Percentiles rank a stretch among this genome's conserved stretches.
These are phyloP conservation scores for Biston stratarius DNA, from an alignment of 2,888 invertebrate genomes.

Conservation along the genomic window DNA sequence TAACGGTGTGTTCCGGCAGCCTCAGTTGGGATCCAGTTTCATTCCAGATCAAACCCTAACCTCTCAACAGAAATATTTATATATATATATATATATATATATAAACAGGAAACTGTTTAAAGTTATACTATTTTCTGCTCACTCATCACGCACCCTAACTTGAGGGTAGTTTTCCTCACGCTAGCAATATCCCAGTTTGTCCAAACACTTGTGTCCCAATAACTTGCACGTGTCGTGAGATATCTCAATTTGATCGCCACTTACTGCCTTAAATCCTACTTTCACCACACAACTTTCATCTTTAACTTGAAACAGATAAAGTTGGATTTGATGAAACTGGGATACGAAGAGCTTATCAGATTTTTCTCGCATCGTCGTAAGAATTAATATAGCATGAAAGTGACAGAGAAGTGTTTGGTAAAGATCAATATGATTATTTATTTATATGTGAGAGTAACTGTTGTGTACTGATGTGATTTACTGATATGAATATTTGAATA, in stretches of 20 bases:
- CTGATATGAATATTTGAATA: slow-evolving; percentile 12
- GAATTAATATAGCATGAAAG: slow-evolving; percentile 75
- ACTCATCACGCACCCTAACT: slow-evolving; percentile 31
- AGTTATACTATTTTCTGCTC: slow-evolving; percentile 28
- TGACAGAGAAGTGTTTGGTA: slow-evolving; percentile 57
- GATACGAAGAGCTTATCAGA: slow-evolving; percentile 52
- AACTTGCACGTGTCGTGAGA: slow-evolving; percentile 80
- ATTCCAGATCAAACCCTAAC: too few species aligned
- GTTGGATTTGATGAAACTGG: slow-evolving; percentile 31
- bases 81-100: too few species aligned
- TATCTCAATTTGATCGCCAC: slow-evolving; percentile 81
- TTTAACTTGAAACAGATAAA: slow-evolving; percentile 26
- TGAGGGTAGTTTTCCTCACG: slow-evolving; percentile 66
- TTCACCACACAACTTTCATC: slow-evolving; percentile 40
- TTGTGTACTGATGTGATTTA: slow-evolving; percentile 10
- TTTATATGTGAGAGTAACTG: slow-evolving; percentile 28
- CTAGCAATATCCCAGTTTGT: slow-evolving; percentile 81
- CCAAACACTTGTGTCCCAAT: slow-evolving; percentile 83
- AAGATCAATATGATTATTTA: slow-evolving; percentile 55
- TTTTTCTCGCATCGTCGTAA: slow-evolving; percentile 60
- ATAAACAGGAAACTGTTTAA: too few species aligned
- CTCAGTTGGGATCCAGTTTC: too few species aligned
- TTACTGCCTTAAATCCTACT: slow-evolving; percentile 61
- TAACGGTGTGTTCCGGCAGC: too few species aligned
- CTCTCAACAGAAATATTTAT: too few species aligned